Evolutionary conservation across 2,797 vertebrate species (phyloP), one percentile per base, ranked within the genome.

Genomic region (Crocidura indochinensis): DNA sequence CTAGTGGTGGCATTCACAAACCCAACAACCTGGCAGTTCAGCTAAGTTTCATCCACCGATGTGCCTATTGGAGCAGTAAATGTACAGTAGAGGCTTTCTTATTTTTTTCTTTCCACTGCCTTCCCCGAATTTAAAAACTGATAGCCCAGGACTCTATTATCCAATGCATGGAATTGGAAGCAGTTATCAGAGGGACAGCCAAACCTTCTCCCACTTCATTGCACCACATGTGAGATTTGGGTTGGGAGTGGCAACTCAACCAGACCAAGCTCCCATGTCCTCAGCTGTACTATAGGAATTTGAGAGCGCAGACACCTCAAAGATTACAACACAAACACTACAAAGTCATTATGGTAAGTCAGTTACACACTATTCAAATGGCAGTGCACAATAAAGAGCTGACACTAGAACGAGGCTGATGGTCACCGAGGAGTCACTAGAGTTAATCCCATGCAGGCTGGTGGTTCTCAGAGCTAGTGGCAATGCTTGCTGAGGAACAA

Each of bases 1-100:
- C 80, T 80, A 38, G 69, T 77, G 83, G 46, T 11, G 91, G 94
- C 1, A 95, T 65, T 85, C 94, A 65, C 87, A 91, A 90, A 77
- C 8, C 56, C 68, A 82, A 90, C 22, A 92, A 95, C 73, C 71
- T 90, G 76, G 29, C 51, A 75, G 46, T 6, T 8, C 26, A 56
- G 20, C 53, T 20, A 15, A 3, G 8, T 38, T 38, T 2, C 38
- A 27, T 20, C 15, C 24, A 51, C 31, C 26, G 78, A n/a, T 8
- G 71, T 1, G 0, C 19, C 47, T 29, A 4, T 22, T 2, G 1
- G 6, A 0, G 38, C 65, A 68, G 65, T 15, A 38, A 11, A 27
- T 4, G 10, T 0, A 0, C 7, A 10, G 14, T 20, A 0, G 1
- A 0, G 17, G 38, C 4, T 49, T 27, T 19, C 62, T 71, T 26